Base-by-base conservation (phyloP, 1,140 invertebrate species). In the Lepidurus arcticus region DNA sequence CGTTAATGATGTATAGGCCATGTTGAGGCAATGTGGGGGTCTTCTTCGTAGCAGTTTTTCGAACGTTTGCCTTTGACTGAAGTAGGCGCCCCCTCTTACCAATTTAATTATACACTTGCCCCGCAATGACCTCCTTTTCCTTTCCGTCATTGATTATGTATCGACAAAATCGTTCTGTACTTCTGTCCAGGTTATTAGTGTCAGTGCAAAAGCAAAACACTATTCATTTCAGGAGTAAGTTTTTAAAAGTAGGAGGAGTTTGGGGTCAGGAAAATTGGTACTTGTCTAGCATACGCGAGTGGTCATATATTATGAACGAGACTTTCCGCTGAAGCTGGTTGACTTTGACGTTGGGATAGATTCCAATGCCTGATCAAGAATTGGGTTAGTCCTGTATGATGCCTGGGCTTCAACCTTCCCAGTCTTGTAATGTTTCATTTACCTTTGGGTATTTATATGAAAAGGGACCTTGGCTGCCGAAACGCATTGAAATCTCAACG, bases 41-140 rank as follows among this genome's bases (percentile, higher is more conserved):
- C 34, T 1, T 34, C 34, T 34, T 34, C 34, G 11, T 16, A 65
- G 21, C 21, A 65, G 21, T 65, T 65, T 65, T 65, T 65, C 53
- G 16, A 65, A 16, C 53, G 53, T 65, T 65, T 65, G n/a, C 53
- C 53, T n/a, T 65, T 65, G 53, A 65, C 53, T 21, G 53, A 16
- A 65, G 53, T 4, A 21, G 16, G 53, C 16, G 9, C 16, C 53
- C 1, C 53, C 53, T 65, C 13, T 21, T 65, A 34, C n/a, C 53
- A 65, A 16, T 65, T 65, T 65, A 65, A 21, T 13, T 65, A 3
- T 7, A 10, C 21, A 65, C 16, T 16, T 10, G 53, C 9, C 53
- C 3, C n/a, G n/a, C 13, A 13, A 65, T 65, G 53, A 16, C 53
- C 13, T 16, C 53, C 53, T 65, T 21, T 65, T 65, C 53, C 13